Evolutionary conservation across 2,113 vertebrate species (phyloP).

Genomic region (Anser cygnoides): DNA sequence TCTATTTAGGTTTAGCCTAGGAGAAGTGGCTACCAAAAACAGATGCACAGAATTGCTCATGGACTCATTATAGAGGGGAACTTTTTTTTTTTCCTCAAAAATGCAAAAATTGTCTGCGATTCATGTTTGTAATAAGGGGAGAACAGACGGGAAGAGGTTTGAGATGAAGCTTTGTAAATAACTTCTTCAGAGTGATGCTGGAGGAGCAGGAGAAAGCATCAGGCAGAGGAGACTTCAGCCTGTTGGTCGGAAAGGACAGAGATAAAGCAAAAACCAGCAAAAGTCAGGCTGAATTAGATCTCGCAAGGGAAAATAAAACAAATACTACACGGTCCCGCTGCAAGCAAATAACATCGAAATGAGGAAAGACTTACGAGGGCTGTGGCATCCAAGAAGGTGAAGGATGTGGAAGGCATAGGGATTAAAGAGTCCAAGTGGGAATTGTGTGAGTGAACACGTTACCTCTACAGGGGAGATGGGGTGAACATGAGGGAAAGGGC

Average conservation of each 20-base stretch:
- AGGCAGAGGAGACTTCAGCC: neutral
- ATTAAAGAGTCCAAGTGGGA: neutral
- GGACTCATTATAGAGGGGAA: neutral
- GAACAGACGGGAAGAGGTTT: neutral
- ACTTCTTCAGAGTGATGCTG: neutral
- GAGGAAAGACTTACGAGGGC: neutral
- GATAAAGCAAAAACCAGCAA: neutral
- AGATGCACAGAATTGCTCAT: neutral
- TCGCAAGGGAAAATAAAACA: neutral
- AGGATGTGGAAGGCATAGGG: neutral
- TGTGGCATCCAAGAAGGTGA: neutral
- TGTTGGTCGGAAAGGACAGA: neutral
- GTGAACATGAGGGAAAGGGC: neutral
- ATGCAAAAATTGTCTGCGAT: neutral
- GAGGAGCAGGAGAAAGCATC: neutral
- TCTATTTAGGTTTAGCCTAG: neutral
- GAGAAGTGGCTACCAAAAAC: neutral
- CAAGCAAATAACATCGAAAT: neutral
- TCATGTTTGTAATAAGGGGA: neutral
- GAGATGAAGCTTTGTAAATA: neutral
- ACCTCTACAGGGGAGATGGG: neutral
- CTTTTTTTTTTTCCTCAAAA: neutral
- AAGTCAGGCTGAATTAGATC: neutral
- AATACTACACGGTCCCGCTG: neutral
- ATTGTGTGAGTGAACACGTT: neutral